phyloP scores from a whole-genome alignment of 2,888 invertebrate genomes.

The Acleris laterana region DNA sequence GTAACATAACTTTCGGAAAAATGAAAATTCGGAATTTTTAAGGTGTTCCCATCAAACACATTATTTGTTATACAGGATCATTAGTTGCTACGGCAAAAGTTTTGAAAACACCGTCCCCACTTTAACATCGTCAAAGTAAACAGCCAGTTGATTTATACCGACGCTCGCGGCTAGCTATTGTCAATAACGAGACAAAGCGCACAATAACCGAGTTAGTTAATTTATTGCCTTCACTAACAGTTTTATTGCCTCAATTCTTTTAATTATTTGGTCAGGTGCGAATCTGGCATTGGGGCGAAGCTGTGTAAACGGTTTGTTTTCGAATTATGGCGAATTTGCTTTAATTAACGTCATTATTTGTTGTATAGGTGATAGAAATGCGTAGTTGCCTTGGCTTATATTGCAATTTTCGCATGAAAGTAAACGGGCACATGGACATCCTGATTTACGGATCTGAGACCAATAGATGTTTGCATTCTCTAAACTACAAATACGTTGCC shows the following conservation, averaged over 20 bases:
- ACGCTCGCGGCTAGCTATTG: no score
- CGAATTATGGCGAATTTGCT: slow-evolving; percentile 33
- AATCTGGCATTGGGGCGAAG: slow-evolving; percentile 6
- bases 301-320: slow-evolving; percentile 34
- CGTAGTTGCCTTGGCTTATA: slow-evolving; percentile 8
- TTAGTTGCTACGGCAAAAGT: background rate
- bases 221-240: slow-evolving; percentile 36
- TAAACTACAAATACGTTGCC: no score
- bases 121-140: background rate
- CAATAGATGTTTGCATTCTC: no score
- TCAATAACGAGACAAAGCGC: background rate
- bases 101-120: background rate
- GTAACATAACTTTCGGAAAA: no score
- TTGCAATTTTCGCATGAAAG: background rate
- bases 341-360: slow-evolving; percentile 36
- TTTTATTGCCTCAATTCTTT: slow-evolving; percentile 39
- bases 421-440: no score
- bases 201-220: slow-evolving; percentile 16
- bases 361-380: slow-evolving; percentile 20
- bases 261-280: slow-evolving; percentile 38
- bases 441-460: no score
- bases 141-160: slow-evolving; percentile 6
- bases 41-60: no score
- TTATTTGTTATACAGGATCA: no score
- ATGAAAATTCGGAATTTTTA: no score